Conservation (phyloP, 2,797 vertebrate species). For the Cuculus canorus region DNA sequence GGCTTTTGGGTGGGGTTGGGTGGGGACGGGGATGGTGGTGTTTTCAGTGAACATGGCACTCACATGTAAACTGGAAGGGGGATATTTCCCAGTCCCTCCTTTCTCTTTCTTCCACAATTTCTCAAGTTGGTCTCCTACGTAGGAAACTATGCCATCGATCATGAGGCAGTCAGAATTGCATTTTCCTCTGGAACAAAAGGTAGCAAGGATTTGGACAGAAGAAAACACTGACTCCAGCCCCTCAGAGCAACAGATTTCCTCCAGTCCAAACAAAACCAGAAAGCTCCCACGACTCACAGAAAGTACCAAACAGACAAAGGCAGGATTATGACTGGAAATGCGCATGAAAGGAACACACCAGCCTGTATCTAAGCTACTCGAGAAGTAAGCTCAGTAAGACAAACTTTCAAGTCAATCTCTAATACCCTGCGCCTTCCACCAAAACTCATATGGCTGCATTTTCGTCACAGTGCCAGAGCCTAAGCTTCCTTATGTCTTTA, state of each 20-base stretch:
- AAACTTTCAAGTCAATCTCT: not conserved
- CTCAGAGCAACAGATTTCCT: not conserved
- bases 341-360: not conserved
- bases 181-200: conserved; percentile 82
- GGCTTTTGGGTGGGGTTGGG: not conserved
- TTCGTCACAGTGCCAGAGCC: too few species aligned
- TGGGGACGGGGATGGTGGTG: not conserved
- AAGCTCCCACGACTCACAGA: not conserved
- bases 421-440: not conserved
- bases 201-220: not conserved
- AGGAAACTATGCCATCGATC: conserved; percentile 91
- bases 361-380: not conserved
- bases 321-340: not conserved
- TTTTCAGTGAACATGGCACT: not conserved
- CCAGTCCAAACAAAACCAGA: not conserved
- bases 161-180: conserved; percentile 91
- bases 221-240: conserved; percentile 1
- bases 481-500: too few species aligned
- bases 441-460: not conserved
- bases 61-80: conserved; percentile 91
- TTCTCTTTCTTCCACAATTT: conserved; percentile 90
- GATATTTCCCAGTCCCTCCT: conserved; percentile 91
- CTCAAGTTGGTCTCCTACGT: conserved; percentile 84
- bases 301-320: not conserved
- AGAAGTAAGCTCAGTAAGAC: not conserved